Percentiles rank a stretch among this genome's conserved stretches.
Evolutionary conservation across 2,888 invertebrate genomes (phyloP).

Genomic region (Morpho deidamia): DNA sequence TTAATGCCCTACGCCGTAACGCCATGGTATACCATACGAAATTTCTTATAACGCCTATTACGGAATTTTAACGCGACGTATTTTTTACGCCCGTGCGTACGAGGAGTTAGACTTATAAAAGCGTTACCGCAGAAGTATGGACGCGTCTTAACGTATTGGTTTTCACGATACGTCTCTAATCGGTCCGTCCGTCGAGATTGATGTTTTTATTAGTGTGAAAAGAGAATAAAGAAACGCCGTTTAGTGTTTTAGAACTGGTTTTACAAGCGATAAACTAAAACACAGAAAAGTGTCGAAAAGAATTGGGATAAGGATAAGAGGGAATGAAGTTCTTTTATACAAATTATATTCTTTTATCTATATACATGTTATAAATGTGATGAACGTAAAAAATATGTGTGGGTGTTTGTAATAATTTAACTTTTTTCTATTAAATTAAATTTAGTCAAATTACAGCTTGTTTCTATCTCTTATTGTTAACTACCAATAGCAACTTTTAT

Average conservation of each 20-base stretch:
- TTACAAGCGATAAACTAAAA: constrained; percentile 1
- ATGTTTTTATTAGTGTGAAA: constrained; percentile 23
- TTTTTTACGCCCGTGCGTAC: no score
- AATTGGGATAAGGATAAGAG: neutral
- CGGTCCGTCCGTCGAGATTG: constrained; percentile 18
- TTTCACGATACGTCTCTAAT: constrained; percentile 27
- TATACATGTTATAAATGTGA: no score
- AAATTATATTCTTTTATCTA: neutral
- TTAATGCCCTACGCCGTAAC: no score
- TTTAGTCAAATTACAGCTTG: no score
- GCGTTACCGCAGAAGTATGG: neutral
- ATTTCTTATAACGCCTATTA: no score
- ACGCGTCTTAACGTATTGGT: constrained; percentile 21
- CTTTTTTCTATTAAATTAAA: no score
- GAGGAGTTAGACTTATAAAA: no score
- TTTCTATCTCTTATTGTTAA: neutral
- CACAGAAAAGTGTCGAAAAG: neutral
- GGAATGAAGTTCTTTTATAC: neutral
- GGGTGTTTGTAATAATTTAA: no score
- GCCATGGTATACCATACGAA: no score
- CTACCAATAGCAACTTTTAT: neutral
- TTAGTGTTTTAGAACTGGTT: constrained; percentile 18
- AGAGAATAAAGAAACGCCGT: constrained; percentile 15
- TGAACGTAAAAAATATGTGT: no score
- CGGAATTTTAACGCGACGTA: no score